These are phyloP conservation scores for Speoplatyrhinus poulsoni DNA, from an alignment of 2,113 vertebrate species.

Conservation along the genomic window DNA sequence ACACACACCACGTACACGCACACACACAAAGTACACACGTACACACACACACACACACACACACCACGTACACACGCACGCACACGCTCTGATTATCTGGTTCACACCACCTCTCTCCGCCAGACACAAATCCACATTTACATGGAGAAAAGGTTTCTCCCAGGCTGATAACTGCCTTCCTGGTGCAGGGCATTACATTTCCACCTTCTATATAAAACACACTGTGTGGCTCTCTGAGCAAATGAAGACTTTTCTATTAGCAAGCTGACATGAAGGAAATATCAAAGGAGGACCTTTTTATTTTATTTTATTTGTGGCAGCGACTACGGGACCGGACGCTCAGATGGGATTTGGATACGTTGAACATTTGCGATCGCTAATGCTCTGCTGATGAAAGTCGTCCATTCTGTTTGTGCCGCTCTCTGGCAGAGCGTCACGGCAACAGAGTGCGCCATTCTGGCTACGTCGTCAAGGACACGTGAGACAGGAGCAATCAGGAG, in stretches of 20 bases:
- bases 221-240: constrained; percentile 41
- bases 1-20: neutral
- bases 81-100: neutral
- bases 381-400: constrained; percentile 27
- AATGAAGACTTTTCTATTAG: constrained; percentile 45
- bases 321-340: neutral
- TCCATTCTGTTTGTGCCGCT: neutral
- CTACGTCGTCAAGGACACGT: constrained; percentile 6
- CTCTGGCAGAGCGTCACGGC: neutral
- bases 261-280: constrained; percentile 53
- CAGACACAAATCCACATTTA: constrained; percentile 19
- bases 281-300: constrained; percentile 37
- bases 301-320: constrained; percentile 14
- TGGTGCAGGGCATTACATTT: neutral
- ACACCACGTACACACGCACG: neutral
- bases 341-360: constrained; percentile 17
- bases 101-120: neutral
- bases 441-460: neutral
- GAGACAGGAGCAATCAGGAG: neutral
- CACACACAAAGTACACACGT: neutral
- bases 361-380: neutral
- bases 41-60: constrained; percentile 3
- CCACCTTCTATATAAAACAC: constrained; percentile 22
- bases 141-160: neutral
- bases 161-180: constrained; percentile 14